Percentiles rank a stretch among this genome's conserved stretches.
These are phyloP conservation scores for Centropus unirufus DNA, from an alignment of 2,113 vertebrate species.

Conservation along the genomic window DNA sequence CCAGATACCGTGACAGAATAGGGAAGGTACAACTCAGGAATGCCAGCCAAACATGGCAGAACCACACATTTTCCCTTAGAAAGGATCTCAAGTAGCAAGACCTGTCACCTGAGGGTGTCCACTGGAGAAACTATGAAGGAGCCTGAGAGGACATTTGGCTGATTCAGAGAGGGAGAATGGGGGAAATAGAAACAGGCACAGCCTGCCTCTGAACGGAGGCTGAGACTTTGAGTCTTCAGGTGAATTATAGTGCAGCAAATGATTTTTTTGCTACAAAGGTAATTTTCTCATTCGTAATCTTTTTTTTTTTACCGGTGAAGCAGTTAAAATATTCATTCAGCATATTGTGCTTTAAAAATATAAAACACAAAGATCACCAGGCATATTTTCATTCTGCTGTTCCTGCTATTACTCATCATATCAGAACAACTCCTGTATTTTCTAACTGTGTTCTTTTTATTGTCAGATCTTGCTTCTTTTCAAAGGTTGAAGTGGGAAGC, in stretches of 20 bases:
- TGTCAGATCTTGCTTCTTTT: not conserved
- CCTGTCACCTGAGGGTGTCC: not conserved
- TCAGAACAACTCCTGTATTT: not conserved
- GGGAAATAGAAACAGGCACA: not conserved
- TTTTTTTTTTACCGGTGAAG: not conserved
- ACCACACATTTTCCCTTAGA: not conserved
- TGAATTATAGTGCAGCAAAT: not conserved
- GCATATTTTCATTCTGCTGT: not conserved
- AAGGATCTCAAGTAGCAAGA: not conserved
- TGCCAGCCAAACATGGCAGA: not conserved
- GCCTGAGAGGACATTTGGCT: not conserved
- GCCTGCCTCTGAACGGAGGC: not conserved
- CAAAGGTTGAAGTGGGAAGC: not conserved
- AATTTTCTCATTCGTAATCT: not conserved
- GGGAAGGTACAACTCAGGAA: not conserved
- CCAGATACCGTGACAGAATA: not conserved
- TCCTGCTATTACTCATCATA: conserved; percentile 24
- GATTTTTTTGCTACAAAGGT: not conserved
- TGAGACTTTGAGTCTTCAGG: not conserved
- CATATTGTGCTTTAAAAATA: conserved; percentile 32
- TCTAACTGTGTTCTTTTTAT: not conserved
- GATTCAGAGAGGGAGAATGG: not conserved
- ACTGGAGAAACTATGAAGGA: not conserved
- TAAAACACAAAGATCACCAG: not conserved
- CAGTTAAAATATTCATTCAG: conserved; percentile 45